Percentiles rank a stretch among this genome's conserved stretches.
Evolutionary conservation across 2,888 invertebrate genomes (phyloP).

Genomic region (Panzeria rudis): DNA sequence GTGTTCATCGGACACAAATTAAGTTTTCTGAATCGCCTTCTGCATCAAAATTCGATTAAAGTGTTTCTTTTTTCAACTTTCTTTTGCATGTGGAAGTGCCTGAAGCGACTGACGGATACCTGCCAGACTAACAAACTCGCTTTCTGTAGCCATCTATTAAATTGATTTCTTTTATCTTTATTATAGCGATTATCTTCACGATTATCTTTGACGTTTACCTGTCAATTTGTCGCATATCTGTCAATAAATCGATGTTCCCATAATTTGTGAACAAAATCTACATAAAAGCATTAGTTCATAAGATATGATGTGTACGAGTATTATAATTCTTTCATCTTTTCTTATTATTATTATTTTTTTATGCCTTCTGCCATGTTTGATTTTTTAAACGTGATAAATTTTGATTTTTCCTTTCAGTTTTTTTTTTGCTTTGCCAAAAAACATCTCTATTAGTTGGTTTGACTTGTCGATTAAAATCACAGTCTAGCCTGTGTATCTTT

Average conservation of each 20-base stretch:
- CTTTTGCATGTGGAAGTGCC: no score
- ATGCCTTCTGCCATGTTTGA: conserved; percentile 45
- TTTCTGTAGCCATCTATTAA: neutral
- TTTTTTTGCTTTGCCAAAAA: conserved; percentile 19
- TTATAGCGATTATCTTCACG: neutral
- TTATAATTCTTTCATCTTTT: conserved; percentile 33
- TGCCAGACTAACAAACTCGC: no score
- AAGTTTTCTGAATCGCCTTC: no score
- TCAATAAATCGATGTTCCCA: conserved; percentile 42
- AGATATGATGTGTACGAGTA: neutral
- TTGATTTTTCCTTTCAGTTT: conserved; percentile 3
- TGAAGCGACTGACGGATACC: no score
- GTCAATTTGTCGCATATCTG: conserved; percentile 10
- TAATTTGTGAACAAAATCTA: conserved; percentile 16
- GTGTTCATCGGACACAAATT: no score
- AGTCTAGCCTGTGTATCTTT: conserved; percentile 43
- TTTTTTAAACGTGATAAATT: conserved; percentile 60
- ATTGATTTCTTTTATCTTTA: conserved; percentile 18
- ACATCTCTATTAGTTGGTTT: conserved; percentile 49
- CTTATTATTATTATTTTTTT: conserved; percentile 1
- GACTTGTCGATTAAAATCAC: conserved; percentile 43
- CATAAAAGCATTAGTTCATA: neutral
- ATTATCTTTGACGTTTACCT: conserved; percentile 29
- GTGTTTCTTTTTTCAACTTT: no score
- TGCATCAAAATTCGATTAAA: no score